Conservation (phyloP, 2,113 vertebrate genomes). For the Nothoprocta perdicaria region DNA sequence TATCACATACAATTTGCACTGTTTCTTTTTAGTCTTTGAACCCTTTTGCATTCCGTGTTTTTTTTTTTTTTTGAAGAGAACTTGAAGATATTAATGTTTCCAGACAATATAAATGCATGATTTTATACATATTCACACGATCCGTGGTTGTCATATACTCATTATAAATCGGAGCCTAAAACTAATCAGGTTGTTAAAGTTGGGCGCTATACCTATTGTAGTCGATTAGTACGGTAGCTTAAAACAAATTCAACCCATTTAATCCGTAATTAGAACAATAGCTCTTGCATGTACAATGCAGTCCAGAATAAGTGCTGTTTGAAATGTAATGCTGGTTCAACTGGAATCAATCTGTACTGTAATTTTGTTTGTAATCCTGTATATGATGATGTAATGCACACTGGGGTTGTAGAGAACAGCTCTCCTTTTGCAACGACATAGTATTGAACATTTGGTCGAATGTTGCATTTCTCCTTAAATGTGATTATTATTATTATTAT, state of each 20-base stretch:
- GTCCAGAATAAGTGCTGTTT: conserved; percentile 86
- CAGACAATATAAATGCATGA: conserved; percentile 80
- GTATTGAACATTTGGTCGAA: conserved; percentile 79
- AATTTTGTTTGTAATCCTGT: conserved; percentile 88
- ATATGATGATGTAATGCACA: conserved; percentile 87
- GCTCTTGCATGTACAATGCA: conserved; percentile 88
- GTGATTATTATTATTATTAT: conserved; percentile 29
- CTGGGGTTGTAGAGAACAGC: conserved; percentile 79
- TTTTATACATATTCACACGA: conserved; percentile 78
- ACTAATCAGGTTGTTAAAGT: conserved; percentile 80
- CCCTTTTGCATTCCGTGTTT: conserved; percentile 60
- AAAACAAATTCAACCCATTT: conserved; percentile 81
- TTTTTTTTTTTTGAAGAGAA: conserved; percentile 66
- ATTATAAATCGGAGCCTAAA: conserved; percentile 79
- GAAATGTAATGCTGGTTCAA: conserved; percentile 84
- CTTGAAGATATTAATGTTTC: conserved; percentile 74
- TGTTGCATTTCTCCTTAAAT: conserved; percentile 80
- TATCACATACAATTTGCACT: conserved; percentile 88
- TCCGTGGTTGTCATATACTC: conserved; percentile 77
- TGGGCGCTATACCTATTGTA: conserved; percentile 81
- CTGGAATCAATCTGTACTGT: conserved; percentile 85
- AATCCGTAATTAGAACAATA: conserved; percentile 85
- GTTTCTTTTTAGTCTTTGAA: conserved; percentile 79
- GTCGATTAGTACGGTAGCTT: conserved; percentile 84
- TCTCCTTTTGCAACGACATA: conserved; percentile 82